Conservation (phyloP, 2,113 vertebrate species). For the human region DNA sequence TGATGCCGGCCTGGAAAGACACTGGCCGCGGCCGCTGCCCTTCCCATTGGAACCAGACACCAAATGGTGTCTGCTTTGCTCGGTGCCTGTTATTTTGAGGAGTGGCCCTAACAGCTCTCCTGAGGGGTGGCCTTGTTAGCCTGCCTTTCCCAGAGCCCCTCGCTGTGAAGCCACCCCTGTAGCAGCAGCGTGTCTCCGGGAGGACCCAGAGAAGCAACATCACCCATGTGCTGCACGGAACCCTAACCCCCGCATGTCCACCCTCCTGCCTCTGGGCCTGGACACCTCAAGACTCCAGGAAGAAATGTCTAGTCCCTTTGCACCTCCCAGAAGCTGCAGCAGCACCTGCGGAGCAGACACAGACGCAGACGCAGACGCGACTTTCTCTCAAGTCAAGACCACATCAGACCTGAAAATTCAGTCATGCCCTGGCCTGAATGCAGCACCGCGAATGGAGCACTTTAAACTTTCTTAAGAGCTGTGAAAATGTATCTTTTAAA, state of each 20-base stretch:
- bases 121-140: background rate
- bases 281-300: too few relatives aligned
- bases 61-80: background rate
- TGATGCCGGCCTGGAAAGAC: too few relatives aligned
- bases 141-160: background rate
- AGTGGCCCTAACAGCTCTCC: background rate
- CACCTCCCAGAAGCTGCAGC: background rate
- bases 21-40: background rate
- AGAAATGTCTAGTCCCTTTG: background rate
- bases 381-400: background rate
- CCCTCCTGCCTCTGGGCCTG: background rate
- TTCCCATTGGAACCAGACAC: background rate
- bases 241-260: background rate
- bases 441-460: accelerated
- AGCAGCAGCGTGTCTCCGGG: background rate
- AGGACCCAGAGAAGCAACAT: too few relatives aligned
- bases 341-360: too few relatives aligned
- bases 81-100: background rate
- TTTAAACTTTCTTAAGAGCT: background rate
- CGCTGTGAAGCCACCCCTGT: too few relatives aligned
- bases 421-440: background rate
- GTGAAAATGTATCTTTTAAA: background rate
- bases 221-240: background rate
- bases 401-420: accelerated
- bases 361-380: too few relatives aligned